These are phyloP conservation scores for Ommatoiulus sabulosus DNA, from an alignment of 2,888 invertebrate genomes.

Conservation along the genomic window DNA sequence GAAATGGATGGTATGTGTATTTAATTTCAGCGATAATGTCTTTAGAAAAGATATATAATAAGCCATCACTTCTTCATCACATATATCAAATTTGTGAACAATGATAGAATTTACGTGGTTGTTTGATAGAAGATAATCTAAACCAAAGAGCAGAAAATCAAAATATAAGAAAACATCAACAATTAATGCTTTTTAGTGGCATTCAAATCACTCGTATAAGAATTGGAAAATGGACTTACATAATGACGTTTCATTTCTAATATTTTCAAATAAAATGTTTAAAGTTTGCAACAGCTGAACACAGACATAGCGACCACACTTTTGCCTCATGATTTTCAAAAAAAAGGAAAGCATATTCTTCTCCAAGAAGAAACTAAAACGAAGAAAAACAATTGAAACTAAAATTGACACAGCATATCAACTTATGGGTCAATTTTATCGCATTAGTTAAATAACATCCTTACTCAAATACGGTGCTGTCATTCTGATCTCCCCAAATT, in stretches of 20 bases:
- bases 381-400: slow-evolving; percentile 58
- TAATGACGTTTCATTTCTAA: slow-evolving; percentile 97
- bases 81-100: slow-evolving; percentile 99
- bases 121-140: slow-evolving; percentile 98
- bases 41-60: slow-evolving; percentile 99
- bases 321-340: slow-evolving; percentile 95
- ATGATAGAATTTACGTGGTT: slow-evolving; percentile 99
- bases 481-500: slow-evolving; percentile 99
- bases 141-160: slow-evolving; percentile 37
- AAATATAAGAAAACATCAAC: not conserved
- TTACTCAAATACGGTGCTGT: slow-evolving; percentile 99
- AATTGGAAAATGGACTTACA: slow-evolving; percentile 78
- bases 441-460: not conserved
- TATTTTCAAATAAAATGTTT: slow-evolving; percentile 99
- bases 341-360: slow-evolving; percentile 99
- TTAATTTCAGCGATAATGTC: slow-evolving; percentile 96
- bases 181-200: not conserved
- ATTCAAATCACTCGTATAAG: too few relatives aligned
- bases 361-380: slow-evolving; percentile 94
- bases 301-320: slow-evolving; percentile 96
- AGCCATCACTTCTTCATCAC: slow-evolving; percentile 99
- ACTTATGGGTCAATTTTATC: not conserved
- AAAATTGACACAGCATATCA: not conserved
- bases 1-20: slow-evolving; percentile 98
- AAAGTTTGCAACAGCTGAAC: slow-evolving; percentile 97